phyloP scores from a whole-genome alignment of 2,797 vertebrate genomes.

The Cheirogaleus major region DNA sequence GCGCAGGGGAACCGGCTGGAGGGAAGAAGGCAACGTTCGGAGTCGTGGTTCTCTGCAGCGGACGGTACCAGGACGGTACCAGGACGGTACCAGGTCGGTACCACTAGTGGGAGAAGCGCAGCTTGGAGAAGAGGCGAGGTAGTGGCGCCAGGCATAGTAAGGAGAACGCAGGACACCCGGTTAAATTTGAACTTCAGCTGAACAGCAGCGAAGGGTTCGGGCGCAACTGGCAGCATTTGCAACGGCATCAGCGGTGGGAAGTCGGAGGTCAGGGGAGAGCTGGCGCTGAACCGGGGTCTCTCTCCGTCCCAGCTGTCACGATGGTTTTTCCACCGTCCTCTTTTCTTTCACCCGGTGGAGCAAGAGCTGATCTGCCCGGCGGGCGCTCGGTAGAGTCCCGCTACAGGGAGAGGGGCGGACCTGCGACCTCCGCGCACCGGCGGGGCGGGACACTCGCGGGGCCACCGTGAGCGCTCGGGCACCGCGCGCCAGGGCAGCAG shows the following conservation, averaged over 20 bases:
- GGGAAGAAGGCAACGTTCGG: fast-evolving
- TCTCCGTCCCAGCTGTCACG: fast-evolving
- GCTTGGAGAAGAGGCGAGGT: neutral
- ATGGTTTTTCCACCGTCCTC: fast-evolving
- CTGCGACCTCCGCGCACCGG: too few species aligned
- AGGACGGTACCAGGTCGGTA: too few species aligned
- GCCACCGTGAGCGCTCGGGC: too few species aligned
- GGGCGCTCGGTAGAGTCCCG: too few species aligned
- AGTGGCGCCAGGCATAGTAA: neutral
- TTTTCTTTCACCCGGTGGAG: neutral
- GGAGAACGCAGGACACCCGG: fast-evolving
- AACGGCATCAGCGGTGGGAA: neutral
- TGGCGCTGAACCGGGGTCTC: neutral
- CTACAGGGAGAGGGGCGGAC: too few species aligned
- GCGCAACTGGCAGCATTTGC: fast-evolving
- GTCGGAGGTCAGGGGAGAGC: too few species aligned
- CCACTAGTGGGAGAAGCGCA: fast-evolving
- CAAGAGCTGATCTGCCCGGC: neutral
- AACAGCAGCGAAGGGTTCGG: fast-evolving
- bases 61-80: too few species aligned
- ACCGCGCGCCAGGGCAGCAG: neutral
- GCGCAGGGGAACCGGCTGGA: neutral
- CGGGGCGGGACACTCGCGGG: too few species aligned
- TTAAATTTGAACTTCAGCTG: neutral
- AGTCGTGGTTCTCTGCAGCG: too few species aligned